Evolutionary conservation across 2,797 vertebrate species (phyloP).

Genomic region (Margarornis squamiger): DNA sequence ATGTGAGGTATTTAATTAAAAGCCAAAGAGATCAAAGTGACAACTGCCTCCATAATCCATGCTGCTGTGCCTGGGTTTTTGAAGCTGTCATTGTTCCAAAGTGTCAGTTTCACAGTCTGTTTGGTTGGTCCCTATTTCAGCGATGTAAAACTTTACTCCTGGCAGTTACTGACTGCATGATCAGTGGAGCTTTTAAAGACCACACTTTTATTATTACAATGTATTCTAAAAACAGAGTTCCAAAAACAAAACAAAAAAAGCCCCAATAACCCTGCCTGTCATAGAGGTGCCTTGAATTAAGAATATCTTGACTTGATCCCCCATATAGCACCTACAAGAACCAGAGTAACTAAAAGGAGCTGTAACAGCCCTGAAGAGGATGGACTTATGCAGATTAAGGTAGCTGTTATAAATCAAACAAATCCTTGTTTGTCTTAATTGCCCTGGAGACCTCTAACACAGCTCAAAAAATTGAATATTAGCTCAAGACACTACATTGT

Average conservation of each 20-base stretch:
- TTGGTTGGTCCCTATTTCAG: not conserved
- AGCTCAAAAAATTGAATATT: not conserved
- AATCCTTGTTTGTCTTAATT: not conserved
- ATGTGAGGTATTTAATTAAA: not conserved
- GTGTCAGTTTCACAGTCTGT: not conserved
- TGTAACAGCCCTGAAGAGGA: not conserved
- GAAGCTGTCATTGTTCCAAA: not conserved
- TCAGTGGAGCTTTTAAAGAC: not conserved
- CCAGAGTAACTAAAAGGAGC: not conserved
- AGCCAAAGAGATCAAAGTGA: not conserved
- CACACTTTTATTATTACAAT: not conserved
- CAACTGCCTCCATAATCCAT: not conserved
- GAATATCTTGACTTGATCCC: not conserved
- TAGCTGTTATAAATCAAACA: not conserved
- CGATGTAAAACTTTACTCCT: not conserved
- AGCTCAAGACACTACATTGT: not conserved
- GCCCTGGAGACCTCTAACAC: not conserved
- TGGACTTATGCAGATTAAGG: not conserved
- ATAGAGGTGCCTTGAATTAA: not conserved
- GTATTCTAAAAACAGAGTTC: not conserved
- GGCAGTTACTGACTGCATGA: not conserved
- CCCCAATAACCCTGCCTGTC: not conserved
- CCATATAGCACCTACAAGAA: not conserved
- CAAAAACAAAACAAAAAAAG: not conserved
- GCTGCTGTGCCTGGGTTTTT: not conserved